These are phyloP conservation scores for Phrynocephalus vlangalii DNA, from an alignment of 2,797 vertebrate species.

Conservation along the genomic window DNA sequence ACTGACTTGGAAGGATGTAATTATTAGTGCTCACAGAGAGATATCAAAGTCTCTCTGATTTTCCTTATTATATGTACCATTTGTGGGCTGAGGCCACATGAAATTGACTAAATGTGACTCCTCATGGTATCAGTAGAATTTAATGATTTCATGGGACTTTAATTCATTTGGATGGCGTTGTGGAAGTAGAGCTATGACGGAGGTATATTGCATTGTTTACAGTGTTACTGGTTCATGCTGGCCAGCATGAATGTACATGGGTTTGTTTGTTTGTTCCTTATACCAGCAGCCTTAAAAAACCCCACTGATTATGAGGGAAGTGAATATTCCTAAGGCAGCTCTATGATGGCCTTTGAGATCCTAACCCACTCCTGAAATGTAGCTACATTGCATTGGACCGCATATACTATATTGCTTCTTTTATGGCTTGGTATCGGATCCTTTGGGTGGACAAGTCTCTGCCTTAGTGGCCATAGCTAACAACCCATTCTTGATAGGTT, in stretches of 20 bases:
- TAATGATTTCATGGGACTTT: neutral
- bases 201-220: too few species aligned
- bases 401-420: too few species aligned
- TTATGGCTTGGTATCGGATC: too few species aligned
- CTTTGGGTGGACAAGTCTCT: too few species aligned
- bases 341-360: neutral
- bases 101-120: neutral
- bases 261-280: neutral
- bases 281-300: neutral
- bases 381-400: neutral
- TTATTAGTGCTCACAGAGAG: too few species aligned
- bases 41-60: too few species aligned
- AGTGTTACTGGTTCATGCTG: too few species aligned
- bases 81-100: neutral
- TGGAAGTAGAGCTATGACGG: neutral
- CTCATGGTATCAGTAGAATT: neutral
- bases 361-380: neutral
- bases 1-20: too few species aligned
- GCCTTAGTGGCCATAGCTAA: too few species aligned
- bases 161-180: neutral
- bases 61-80: too few species aligned
- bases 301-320: neutral
- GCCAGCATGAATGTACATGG: too few species aligned
- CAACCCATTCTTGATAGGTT: too few species aligned
- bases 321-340: neutral